Evolutionary conservation across 2,888 invertebrate genomes (phyloP).

Genomic region (Lacanobia wlatinum): DNA sequence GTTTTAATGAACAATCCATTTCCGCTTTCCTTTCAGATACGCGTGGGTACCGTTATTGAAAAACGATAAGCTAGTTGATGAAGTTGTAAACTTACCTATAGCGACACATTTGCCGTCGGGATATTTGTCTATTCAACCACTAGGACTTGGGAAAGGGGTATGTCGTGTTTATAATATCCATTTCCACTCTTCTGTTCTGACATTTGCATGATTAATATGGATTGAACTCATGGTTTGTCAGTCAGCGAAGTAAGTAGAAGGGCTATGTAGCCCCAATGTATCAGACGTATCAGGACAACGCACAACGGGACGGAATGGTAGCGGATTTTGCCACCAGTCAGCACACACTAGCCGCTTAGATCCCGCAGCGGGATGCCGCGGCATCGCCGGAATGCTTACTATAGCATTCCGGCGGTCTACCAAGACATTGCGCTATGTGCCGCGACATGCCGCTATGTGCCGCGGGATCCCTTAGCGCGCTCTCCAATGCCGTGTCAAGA

Average conservation of each 20-base stretch:
- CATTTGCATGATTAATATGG: neutral
- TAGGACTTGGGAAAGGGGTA: constrained; percentile 96
- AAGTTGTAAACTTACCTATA: constrained; percentile 95
- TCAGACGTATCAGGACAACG: no score
- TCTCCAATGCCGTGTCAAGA: no score
- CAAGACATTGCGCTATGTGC: no score
- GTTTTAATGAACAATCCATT: neutral
- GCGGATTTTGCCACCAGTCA: no score
- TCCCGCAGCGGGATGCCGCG: no score
- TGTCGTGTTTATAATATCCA: constrained; percentile 82
- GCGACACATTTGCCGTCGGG: constrained; percentile 97
- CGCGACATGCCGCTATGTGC: no score
- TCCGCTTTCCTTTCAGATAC: constrained; percentile 86
- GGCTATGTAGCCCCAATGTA: neutral
- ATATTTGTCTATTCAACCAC: constrained; percentile 96
- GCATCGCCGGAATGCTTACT: no score
- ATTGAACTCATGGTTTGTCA: neutral
- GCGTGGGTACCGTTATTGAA: constrained; percentile 98
- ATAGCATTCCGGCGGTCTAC: no score
- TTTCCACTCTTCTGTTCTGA: neutral
- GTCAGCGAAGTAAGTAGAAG: neutral
- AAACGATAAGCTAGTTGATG: constrained; percentile 95
- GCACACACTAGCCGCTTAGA: no score
- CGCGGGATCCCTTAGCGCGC: no score
- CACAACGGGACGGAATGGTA: no score